Conservation (phyloP, 2,113 vertebrate genomes). For the Anguilla japonica region DNA sequence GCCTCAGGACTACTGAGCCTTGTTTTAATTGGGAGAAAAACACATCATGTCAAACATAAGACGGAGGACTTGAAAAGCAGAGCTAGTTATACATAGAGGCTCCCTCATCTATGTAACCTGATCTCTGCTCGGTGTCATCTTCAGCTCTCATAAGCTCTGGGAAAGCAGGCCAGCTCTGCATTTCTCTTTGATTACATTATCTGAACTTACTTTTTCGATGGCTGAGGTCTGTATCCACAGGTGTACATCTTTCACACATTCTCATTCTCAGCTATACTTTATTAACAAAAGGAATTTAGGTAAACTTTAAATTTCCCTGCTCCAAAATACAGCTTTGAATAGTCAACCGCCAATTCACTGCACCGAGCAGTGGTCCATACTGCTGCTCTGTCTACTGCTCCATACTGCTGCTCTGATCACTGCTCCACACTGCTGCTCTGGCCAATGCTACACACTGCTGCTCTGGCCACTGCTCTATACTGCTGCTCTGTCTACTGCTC, state of each 20-base stretch:
- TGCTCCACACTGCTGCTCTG: too few species aligned
- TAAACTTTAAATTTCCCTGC: not conserved
- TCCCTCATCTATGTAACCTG: not conserved
- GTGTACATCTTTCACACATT: not conserved
- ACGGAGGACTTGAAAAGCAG: constrained; percentile 43
- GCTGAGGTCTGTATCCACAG: not conserved
- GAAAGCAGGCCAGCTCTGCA: not conserved
- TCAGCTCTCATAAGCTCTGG: not conserved
- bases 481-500: not conserved
- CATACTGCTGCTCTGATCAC: not conserved
- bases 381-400: not conserved
- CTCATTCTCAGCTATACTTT: not conserved
- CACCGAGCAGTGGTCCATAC: not conserved
- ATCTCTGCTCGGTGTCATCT: not conserved
- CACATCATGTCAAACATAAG: constrained; percentile 46
- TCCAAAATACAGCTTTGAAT: not conserved
- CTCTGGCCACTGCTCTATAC: not conserved
- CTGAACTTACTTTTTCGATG: too few species aligned
- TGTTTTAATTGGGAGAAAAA: constrained; percentile 57
- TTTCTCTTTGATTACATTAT: constrained; percentile 12
- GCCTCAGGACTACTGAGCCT: constrained; percentile 45
- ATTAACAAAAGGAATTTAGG: not conserved
- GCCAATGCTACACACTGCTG: not conserved
- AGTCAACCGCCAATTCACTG: not conserved
- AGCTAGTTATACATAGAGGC: constrained; percentile 11